Evolutionary conservation across 2,888 invertebrate genomes (phyloP).

Genomic region (Lutraria lutraria): DNA sequence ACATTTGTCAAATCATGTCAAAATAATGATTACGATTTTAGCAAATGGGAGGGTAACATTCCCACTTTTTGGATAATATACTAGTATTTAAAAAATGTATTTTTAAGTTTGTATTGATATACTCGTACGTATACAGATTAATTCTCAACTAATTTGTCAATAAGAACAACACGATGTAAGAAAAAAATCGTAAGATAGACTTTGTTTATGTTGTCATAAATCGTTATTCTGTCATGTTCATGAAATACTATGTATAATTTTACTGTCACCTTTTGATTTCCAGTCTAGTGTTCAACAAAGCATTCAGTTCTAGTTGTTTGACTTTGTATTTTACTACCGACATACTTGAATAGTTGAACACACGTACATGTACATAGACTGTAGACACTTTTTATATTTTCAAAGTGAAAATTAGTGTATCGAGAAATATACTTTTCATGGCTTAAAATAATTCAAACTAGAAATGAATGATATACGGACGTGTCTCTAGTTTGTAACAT

Average conservation of each 20-base stretch:
- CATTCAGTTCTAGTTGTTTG: not conserved
- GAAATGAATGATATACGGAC: too few relatives aligned
- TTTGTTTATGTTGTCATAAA: not conserved
- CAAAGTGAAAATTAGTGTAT: not conserved
- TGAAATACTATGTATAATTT: not conserved
- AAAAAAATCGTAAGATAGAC: not conserved
- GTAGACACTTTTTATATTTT: not conserved
- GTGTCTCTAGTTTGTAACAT: too few relatives aligned
- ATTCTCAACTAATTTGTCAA: not conserved
- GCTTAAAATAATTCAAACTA: not conserved
- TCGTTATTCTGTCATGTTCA: not conserved
- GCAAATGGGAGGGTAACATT: too few relatives aligned
- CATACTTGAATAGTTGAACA: not conserved
- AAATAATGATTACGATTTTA: too few relatives aligned
- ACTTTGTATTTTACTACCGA: not conserved
- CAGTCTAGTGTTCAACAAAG: not conserved
- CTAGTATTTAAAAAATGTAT: too few relatives aligned
- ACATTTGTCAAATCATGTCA: too few relatives aligned
- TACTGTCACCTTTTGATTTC: not conserved
- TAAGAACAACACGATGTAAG: not conserved
- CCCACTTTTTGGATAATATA: too few relatives aligned
- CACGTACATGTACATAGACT: not conserved
- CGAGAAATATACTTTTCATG: not conserved
- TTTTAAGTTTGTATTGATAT: too few relatives aligned
- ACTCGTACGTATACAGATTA: not conserved